Evolutionary conservation across 2,888 invertebrate genomes (phyloP).

Genomic region (Caenorhabditis panamensis): DNA sequence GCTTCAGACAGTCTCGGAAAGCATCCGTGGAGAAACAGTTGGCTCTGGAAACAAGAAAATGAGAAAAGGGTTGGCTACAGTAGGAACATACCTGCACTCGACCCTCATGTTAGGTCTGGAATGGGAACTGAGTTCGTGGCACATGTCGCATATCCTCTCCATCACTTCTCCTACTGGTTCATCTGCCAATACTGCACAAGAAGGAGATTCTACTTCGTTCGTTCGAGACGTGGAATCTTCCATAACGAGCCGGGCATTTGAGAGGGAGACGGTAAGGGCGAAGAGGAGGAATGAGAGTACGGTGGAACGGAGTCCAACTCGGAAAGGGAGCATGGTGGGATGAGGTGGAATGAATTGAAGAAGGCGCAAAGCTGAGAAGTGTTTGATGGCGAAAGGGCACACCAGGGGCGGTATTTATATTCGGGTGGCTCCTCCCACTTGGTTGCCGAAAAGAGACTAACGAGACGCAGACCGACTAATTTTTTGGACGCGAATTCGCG

Average conservation of each 20-base stretch:
- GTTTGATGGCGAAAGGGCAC: conserved; percentile 60
- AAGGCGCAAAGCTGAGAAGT: conserved; percentile 44
- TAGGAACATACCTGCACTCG: conserved; percentile 69
- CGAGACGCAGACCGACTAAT: conserved; percentile 51
- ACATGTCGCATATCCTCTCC: conserved; percentile 74
- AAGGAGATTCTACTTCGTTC: conserved; percentile 21
- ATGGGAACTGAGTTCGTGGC: conserved; percentile 71
- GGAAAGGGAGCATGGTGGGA: conserved; percentile 14
- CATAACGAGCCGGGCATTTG: conserved; percentile 23
- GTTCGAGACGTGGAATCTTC: conserved; percentile 24
- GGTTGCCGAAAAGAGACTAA: conserved; percentile 26
- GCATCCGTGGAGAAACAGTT: conserved; percentile 69
- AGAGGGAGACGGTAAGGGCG: conserved; percentile 27
- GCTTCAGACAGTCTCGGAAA: conserved; percentile 67
- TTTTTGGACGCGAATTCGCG: conserved; percentile 38
- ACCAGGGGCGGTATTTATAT: conserved; percentile 62
- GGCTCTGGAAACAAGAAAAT: conserved; percentile 59
- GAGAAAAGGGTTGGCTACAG: not conserved
- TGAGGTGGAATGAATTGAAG: conserved; percentile 1
- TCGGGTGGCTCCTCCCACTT: conserved; percentile 55
- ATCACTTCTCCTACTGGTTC: conserved; percentile 69
- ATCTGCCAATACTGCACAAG: conserved; percentile 65
- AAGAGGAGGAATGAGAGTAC: conserved; percentile 20
- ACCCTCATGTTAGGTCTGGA: conserved; percentile 67
- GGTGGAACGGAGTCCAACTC: not conserved